Percentiles rank a stretch among this genome's conserved stretches.
Conservation (phyloP, 2,888 invertebrate genomes). For the Sabatieria punctata region DNA sequence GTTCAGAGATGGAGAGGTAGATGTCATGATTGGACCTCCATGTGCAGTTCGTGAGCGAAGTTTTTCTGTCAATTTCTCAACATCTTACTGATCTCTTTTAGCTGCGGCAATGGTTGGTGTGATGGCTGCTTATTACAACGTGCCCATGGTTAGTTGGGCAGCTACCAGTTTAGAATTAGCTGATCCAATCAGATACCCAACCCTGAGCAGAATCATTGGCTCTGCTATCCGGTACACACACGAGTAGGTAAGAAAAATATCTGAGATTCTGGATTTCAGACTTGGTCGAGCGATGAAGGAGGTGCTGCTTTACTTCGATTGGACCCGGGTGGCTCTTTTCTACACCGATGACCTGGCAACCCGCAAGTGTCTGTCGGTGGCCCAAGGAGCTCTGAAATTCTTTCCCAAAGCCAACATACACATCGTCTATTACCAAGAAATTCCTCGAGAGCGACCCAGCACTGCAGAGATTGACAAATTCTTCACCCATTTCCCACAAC, state of each 20-base stretch:
- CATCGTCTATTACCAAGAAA: too few relatives aligned
- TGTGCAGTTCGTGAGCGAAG: too few relatives aligned
- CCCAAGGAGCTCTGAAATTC: conserved; percentile 5
- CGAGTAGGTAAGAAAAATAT: background rate
- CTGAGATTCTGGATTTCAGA: conserved; percentile 12
- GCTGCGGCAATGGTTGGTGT: conserved; percentile 1
- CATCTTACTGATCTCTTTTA: background rate
- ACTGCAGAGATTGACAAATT: conserved; percentile 1
- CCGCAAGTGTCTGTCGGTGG: conserved; percentile 1
- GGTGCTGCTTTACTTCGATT: conserved; percentile 15
- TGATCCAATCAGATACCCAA: background rate
- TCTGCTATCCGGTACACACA: conserved; percentile 2
- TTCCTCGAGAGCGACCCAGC: background rate
- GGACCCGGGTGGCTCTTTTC: conserved; percentile 18
- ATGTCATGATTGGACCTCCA: too few relatives aligned
- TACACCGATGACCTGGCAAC: too few relatives aligned
- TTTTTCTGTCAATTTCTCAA: too few relatives aligned
- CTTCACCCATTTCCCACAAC: too few relatives aligned
- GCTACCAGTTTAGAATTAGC: background rate
- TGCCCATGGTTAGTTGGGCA: conserved; percentile 8
- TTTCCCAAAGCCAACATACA: conserved; percentile 1
- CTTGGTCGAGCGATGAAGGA: conserved; percentile 15
- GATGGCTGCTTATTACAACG: conserved; percentile 3
- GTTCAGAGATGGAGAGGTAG: background rate
- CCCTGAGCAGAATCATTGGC: background rate